Percentiles rank a stretch among this genome's conserved stretches.
Evolutionary conservation across 1,140 invertebrate species (phyloP).

Genomic region (Pseudomyrmex pallidus): DNA sequence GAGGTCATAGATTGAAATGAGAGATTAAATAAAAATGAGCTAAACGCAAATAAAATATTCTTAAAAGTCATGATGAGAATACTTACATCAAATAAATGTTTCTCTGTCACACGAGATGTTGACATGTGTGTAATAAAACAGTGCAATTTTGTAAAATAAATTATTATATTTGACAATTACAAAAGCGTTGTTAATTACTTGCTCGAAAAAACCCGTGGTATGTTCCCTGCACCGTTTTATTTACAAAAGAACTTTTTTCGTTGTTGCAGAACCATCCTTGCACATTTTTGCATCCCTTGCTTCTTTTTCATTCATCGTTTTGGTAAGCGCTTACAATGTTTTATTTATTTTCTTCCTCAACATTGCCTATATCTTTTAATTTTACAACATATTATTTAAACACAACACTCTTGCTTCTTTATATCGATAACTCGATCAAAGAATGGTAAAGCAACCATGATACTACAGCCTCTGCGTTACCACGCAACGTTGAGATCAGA

Average conservation of each 20-base stretch:
- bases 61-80: no score
- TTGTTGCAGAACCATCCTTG: constrained; percentile 64
- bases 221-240: constrained; percentile 42
- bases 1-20: no score
- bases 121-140: constrained; percentile 6
- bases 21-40: no score
- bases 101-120: not conserved
- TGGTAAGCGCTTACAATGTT: constrained; percentile 54
- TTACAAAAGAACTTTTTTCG: constrained; percentile 50
- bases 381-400: not conserved
- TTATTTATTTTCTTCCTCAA: constrained; percentile 58
- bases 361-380: not conserved
- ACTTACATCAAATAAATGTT: not conserved
- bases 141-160: constrained; percentile 39
- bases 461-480: constrained; percentile 20
- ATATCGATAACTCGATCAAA: constrained; percentile 1
- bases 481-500: constrained; percentile 34
- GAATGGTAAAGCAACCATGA: not conserved
- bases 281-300: constrained; percentile 46
- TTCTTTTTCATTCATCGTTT: constrained; percentile 67
- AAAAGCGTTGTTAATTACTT: constrained; percentile 40
- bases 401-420: not conserved
- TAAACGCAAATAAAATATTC: no score
- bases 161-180: not conserved
- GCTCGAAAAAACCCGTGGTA: not conserved